These are phyloP conservation scores for Balanococcus diminutus DNA, from an alignment of 2,888 invertebrate species.

Conservation along the genomic window DNA sequence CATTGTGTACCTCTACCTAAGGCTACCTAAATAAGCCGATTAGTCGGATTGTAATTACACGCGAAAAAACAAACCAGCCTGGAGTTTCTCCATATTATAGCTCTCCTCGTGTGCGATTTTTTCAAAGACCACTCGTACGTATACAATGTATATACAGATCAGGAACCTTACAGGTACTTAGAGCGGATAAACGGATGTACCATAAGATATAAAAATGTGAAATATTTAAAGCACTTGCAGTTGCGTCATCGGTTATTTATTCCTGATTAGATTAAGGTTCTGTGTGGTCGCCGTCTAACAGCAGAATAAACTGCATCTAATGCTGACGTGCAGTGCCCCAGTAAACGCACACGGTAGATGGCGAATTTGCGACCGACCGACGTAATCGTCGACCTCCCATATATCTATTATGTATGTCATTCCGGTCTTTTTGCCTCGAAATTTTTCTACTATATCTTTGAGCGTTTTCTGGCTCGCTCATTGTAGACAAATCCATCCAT, in stretches of 20 bases:
- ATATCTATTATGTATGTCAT: slow-evolving; percentile 52
- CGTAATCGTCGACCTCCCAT: slow-evolving; percentile 52
- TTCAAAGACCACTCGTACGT: too few relatives aligned
- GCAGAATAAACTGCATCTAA: slow-evolving; percentile 50
- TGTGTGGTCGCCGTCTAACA: slow-evolving; percentile 50
- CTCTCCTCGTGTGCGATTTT: background rate
- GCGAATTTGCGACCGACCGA: slow-evolving; percentile 47
- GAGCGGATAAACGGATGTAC: background rate
- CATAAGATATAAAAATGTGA: background rate
- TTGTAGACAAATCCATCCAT: background rate
- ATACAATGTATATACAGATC: background rate
- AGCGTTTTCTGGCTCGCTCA: background rate
- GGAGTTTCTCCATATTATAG: too few relatives aligned
- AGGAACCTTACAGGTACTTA: background rate
- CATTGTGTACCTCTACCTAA: background rate
- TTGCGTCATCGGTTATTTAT: slow-evolving; percentile 48
- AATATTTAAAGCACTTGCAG: slow-evolving; percentile 13
- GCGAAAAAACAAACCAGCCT: background rate
- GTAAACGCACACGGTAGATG: slow-evolving; percentile 46
- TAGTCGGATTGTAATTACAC: background rate
- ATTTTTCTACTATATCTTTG: background rate
- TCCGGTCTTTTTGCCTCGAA: background rate
- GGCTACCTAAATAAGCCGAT: background rate
- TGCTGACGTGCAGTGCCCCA: slow-evolving; percentile 52
- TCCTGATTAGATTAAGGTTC: slow-evolving; percentile 49